Evolutionary conservation across 2,888 invertebrate species (phyloP).

Genomic region (Orthosia gracilis): DNA sequence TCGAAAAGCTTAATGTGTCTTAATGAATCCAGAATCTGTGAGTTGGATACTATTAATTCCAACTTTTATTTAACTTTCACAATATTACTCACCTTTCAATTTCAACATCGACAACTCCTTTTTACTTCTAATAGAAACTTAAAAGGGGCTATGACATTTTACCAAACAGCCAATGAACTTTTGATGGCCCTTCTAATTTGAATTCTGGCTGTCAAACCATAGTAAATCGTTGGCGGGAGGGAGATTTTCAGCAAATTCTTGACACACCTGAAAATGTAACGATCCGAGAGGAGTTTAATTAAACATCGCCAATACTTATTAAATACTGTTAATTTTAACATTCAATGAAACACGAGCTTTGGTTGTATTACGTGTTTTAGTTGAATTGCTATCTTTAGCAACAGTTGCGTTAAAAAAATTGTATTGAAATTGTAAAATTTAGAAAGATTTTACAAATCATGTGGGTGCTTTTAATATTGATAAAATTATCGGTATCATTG

Average conservation of each 20-base stretch:
- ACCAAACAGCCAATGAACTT: slow-evolving; percentile 58
- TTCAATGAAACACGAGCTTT: slow-evolving; percentile 73
- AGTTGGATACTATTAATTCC: background rate
- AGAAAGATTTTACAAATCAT: no score
- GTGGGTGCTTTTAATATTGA: background rate
- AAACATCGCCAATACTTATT: slow-evolving; percentile 75
- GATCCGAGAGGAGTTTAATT: slow-evolving; percentile 74
- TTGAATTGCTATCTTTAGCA: slow-evolving; percentile 10
- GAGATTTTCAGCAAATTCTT: slow-evolving; percentile 52
- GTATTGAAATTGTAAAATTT: no score
- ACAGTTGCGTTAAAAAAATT: background rate
- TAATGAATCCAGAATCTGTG: no score
- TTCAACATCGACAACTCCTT: slow-evolving; percentile 10
- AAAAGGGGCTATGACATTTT: slow-evolving; percentile 25
- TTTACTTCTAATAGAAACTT: slow-evolving; percentile 37
- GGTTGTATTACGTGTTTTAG: slow-evolving; percentile 62
- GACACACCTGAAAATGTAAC: slow-evolving; percentile 63
- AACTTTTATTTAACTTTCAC: background rate
- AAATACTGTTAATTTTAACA: slow-evolving; percentile 81
- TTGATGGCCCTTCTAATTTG: slow-evolving; percentile 52
- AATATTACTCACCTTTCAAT: slow-evolving; percentile 6
- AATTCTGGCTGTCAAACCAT: slow-evolving; percentile 55
- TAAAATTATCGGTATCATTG: background rate
- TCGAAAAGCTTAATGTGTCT: no score
- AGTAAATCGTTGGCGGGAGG: slow-evolving; percentile 31